A percentile compares a stretch with the other conserved stretches of the same genome.
Evolutionary conservation across 2,888 invertebrate species (phyloP).

Genomic region (Coecobrya sp.): DNA sequence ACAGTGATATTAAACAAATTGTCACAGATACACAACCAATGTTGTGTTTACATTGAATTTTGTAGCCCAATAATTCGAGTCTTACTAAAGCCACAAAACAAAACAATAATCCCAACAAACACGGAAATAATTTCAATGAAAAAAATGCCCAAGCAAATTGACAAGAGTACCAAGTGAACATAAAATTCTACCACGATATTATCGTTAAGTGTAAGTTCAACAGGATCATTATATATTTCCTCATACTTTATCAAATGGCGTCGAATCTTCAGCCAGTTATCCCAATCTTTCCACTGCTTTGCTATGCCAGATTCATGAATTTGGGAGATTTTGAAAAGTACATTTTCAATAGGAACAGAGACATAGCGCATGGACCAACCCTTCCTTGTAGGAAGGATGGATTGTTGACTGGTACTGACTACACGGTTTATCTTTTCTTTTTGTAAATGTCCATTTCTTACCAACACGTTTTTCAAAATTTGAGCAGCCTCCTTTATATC

Average conservation of each 20-base stretch:
- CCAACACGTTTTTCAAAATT: background rate
- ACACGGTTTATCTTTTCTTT: background rate
- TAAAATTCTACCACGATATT: background rate
- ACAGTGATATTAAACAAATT: too few relatives aligned
- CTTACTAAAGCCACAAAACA: too few relatives aligned
- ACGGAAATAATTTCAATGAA: too few relatives aligned
- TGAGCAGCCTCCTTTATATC: background rate
- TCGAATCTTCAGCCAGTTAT: background rate
- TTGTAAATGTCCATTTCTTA: background rate
- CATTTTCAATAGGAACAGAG: background rate
- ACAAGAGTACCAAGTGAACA: background rate
- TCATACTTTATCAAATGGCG: background rate
- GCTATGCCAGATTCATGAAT: conserved; percentile 20
- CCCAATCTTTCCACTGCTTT: conserved; percentile 43
- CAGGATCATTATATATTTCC: background rate
- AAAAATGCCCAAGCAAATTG: too few relatives aligned
- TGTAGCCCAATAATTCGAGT: too few relatives aligned
- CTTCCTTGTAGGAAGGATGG: background rate
- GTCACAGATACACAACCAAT: too few relatives aligned
- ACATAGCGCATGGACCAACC: background rate
- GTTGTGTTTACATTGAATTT: too few relatives aligned
- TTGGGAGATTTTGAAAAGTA: background rate
- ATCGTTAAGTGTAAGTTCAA: background rate
- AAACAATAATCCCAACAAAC: too few relatives aligned
- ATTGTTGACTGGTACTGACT: background rate